These are phyloP conservation scores for Hippoglossus hippoglossus DNA, from an alignment of 2,797 vertebrate genomes.

Conservation along the genomic window DNA sequence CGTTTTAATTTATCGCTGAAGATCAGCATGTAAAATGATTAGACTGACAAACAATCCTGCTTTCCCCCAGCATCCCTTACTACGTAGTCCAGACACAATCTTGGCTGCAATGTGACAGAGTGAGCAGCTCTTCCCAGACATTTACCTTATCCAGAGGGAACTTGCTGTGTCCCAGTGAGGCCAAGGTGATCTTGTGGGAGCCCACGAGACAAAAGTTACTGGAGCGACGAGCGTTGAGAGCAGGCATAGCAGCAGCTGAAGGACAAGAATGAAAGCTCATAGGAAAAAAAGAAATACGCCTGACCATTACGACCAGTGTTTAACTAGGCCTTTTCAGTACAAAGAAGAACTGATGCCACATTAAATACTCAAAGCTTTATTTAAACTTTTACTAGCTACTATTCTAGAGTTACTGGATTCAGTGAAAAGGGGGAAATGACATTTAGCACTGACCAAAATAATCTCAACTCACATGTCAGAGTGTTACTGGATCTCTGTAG, in stretches of 20 bases:
- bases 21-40: too few relatives aligned
- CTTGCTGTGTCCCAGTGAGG: slow-evolving; percentile 84
- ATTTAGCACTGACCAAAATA: neutral
- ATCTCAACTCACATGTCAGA: slow-evolving; percentile 72
- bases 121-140: neutral
- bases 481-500: slow-evolving; percentile 78
- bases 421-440: neutral
- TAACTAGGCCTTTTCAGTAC: neutral
- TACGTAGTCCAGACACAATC: neutral
- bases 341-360: neutral
- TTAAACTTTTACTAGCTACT: neutral
- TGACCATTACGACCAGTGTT: neutral
- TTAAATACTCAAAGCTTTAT: neutral
- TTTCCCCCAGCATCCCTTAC: neutral
- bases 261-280: neutral
- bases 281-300: neutral
- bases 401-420: neutral
- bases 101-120: neutral
- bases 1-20: too few relatives aligned
- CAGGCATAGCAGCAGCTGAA: slow-evolving; percentile 64
- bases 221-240: slow-evolving; percentile 71
- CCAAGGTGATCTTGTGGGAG: slow-evolving; percentile 84
- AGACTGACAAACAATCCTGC: neutral
- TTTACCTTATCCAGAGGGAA: slow-evolving; percentile 88
- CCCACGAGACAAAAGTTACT: slow-evolving; percentile 88